Evolutionary conservation across 2,797 vertebrate genomes (phyloP).

Genomic region (Esox masquinongy): DNA sequence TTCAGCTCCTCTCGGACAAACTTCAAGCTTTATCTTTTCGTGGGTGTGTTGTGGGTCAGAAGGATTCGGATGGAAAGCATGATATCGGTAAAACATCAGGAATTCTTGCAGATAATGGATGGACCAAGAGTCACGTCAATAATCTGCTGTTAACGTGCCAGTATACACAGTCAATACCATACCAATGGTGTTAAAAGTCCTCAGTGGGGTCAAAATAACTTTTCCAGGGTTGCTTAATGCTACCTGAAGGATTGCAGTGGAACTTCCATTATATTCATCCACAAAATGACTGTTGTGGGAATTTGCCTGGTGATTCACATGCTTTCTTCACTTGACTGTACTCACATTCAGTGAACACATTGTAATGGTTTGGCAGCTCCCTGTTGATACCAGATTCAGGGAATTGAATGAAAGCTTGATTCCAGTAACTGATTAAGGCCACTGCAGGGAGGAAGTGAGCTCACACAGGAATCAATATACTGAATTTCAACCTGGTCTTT

Average conservation of each 20-base stretch:
- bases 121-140: background rate
- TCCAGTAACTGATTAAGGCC: slow-evolving; percentile 20
- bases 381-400: slow-evolving; percentile 11
- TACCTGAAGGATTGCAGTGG: background rate
- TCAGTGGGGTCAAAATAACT: background rate
- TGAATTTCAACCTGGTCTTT: background rate
- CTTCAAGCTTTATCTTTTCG: slow-evolving; percentile 31
- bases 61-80: background rate
- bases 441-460: slow-evolving; percentile 49
- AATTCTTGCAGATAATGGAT: background rate
- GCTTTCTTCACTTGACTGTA: slow-evolving; percentile 14
- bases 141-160: background rate
- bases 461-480: slow-evolving; percentile 28
- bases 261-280: slow-evolving; percentile 6
- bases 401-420: slow-evolving; percentile 38
- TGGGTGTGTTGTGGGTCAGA: slow-evolving; percentile 20
- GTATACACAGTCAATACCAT: background rate
- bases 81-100: background rate
- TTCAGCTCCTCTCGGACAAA: slow-evolving; percentile 42
- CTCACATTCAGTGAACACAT: slow-evolving; percentile 2
- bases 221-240: slow-evolving; percentile 26
- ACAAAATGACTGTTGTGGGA: background rate
- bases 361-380: slow-evolving; percentile 27
- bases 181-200: background rate
- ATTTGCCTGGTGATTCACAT: slow-evolving; percentile 40